phyloP scores from a whole-genome alignment of 2,888 invertebrate genomes.

The Ypsolopha sequella region DNA sequence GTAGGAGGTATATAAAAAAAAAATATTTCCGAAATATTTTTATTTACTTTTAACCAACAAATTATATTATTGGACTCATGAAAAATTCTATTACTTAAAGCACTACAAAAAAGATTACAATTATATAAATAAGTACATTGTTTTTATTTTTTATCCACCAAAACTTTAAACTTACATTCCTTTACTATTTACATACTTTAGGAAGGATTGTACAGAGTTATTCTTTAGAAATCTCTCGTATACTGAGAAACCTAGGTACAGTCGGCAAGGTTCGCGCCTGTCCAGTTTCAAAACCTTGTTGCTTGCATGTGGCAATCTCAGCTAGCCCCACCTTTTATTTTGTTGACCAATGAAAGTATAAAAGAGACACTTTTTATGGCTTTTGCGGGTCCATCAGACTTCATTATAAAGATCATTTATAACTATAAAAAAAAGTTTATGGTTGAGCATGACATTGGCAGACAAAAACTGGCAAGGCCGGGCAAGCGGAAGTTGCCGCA shows the following conservation, averaged over 20 bases:
- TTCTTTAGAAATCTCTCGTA: not conserved
- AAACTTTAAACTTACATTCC: no score
- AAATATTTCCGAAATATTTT: not conserved
- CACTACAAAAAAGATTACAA: not conserved
- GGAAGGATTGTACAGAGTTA: not conserved
- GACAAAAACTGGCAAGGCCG: no score
- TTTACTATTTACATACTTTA: not conserved
- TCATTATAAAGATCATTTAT: no score
- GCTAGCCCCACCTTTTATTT: not conserved
- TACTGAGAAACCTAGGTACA: not conserved
- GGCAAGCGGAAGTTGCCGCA: no score
- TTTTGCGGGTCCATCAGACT: no score
- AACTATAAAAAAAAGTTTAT: no score
- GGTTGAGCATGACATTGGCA: no score
- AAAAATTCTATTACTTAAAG: conserved; percentile 1
- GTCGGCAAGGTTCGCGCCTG: no score
- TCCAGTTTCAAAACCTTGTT: no score
- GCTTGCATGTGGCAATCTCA: no score
- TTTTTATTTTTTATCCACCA: not conserved
- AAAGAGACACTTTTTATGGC: no score
- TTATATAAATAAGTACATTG: not conserved
- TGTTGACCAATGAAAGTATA: no score
- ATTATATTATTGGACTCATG: conserved; percentile 1
- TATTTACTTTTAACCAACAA: not conserved
- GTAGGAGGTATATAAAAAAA: not conserved